phyloP scores from a whole-genome alignment of 1,140 invertebrate genomes.

The Phthorimaea operculella region DNA sequence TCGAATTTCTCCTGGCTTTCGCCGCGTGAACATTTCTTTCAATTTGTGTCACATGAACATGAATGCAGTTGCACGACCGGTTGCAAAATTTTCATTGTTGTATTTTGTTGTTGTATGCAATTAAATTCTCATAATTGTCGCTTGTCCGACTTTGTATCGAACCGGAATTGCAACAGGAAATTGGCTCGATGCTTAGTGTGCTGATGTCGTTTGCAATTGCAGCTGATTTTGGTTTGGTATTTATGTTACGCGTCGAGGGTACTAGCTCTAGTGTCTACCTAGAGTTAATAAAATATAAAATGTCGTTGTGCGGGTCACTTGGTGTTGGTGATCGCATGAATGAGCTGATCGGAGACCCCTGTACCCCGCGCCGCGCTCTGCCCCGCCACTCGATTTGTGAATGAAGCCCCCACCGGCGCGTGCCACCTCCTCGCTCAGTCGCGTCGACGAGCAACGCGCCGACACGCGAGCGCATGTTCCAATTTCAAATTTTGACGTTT shows the following conservation, averaged over 20 bases:
- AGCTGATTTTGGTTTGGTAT: no score
- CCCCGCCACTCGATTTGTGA: constrained; percentile 58
- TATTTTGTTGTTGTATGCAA: background rate
- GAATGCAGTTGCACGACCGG: background rate
- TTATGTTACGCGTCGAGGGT: no score
- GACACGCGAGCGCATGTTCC: constrained; percentile 45
- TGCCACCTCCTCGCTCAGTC: constrained; percentile 55
- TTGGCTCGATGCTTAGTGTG: background rate
- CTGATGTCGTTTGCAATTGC: no score
- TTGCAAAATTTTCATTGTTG: constrained; percentile 2
- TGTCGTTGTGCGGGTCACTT: constrained; percentile 30
- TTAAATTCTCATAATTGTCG: background rate
- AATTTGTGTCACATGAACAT: constrained; percentile 1
- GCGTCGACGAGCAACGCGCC: constrained; percentile 43
- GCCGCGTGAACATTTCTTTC: constrained; percentile 11
- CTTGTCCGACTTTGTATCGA: background rate
- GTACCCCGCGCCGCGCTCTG: constrained; percentile 23
- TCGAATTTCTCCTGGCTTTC: constrained; percentile 47
- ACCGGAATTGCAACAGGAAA: background rate
- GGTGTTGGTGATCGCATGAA: constrained; percentile 49
- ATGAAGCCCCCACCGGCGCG: constrained; percentile 61
- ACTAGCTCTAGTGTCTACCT: no score
- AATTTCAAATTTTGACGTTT: constrained; percentile 39
- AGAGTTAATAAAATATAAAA: no score
- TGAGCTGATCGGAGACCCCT: constrained; percentile 31